Conservation (phyloP, 2,888 invertebrate genomes). For the Eurytoma californica region DNA sequence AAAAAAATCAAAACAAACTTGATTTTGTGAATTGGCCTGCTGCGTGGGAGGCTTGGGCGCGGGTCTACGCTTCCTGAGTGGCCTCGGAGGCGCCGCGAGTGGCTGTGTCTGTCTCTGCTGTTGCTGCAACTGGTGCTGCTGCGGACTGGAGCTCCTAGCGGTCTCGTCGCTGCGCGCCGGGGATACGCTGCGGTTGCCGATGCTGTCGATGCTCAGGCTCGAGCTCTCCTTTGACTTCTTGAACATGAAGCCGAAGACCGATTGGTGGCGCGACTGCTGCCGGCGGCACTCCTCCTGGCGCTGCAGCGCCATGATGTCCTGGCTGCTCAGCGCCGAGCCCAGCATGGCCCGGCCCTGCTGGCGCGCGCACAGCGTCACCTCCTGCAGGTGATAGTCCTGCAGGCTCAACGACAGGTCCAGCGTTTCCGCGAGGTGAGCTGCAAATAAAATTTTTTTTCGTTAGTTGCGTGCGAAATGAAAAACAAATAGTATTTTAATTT, state of each 20-base stretch:
- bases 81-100: conserved; percentile 75
- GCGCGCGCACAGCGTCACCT: conserved; percentile 79
- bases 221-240: conserved; percentile 75
- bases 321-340: conserved; percentile 75
- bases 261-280: conserved; percentile 70
- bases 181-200: conserved; percentile 77
- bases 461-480: neutral
- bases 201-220: conserved; percentile 75
- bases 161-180: conserved; percentile 80
- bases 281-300: conserved; percentile 76
- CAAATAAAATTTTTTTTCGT: conserved; percentile 12
- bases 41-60: conserved; percentile 78
- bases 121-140: conserved; percentile 72
- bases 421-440: conserved; percentile 79
- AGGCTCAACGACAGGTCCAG: conserved; percentile 79
- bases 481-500: no score
- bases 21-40: conserved; percentile 34
- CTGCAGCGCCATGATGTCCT: conserved; percentile 79
- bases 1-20: conserved; percentile 42
- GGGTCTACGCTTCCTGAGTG: conserved; percentile 77
- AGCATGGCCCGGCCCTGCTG: conserved; percentile 65
- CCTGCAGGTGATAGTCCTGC: conserved; percentile 81
- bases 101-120: conserved; percentile 49
- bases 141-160: conserved; percentile 69
- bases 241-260: conserved; percentile 77